Evolutionary conservation across 2,888 invertebrate genomes (phyloP), one percentile per base, ranked within the genome.

Genomic region (Tuberolachnus salignus): DNA sequence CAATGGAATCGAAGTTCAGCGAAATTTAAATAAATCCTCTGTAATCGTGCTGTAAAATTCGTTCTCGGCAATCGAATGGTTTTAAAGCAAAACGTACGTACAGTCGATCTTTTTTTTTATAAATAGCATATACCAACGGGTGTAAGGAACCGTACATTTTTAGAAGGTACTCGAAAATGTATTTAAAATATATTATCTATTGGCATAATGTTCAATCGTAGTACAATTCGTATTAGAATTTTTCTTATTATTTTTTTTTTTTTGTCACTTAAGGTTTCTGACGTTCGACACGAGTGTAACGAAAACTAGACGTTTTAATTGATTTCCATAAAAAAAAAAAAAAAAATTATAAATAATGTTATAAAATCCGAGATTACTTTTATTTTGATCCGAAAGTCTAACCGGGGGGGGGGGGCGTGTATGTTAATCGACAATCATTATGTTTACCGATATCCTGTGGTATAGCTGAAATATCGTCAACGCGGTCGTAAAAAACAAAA

Each of bases 401-500:
- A 34, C 10, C n/a, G n/a, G n/a, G n/a, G n/a, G n/a, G n/a, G n/a
- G n/a, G 49, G 49, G 34, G 61, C 46, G 26, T 11, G 3, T 57
- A n/a, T 21, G 34, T 44, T 23, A 13, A 23, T n/a, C 19, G 49
- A 61, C 49, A 72, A 34, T 10, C 10, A 49, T 53, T 23, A 49
- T 9, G 1, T 49, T 26, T 16, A 34, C 26, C 44, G 16, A 59
- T n/a, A n/a, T n/a, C 23, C 26, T 6, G n/a, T n/a, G n/a, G n/a
- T n/a, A n/a, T n/a, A 21, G 16, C 26, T 1, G 11, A 3, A 53
- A 23, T 73, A 73, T 34, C 53, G n/a, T 23, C 23, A 42, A 53
- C 23, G 63, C 42, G 42, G 23, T 73, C 73, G 21, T 63, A 73
- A 73, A 64, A 34, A 34, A n/a, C n/a, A n/a, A n/a, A n/a, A n/a